These are phyloP conservation scores for Numida meleagris DNA, from an alignment of 2,113 vertebrate genomes.

Conservation along the genomic window DNA sequence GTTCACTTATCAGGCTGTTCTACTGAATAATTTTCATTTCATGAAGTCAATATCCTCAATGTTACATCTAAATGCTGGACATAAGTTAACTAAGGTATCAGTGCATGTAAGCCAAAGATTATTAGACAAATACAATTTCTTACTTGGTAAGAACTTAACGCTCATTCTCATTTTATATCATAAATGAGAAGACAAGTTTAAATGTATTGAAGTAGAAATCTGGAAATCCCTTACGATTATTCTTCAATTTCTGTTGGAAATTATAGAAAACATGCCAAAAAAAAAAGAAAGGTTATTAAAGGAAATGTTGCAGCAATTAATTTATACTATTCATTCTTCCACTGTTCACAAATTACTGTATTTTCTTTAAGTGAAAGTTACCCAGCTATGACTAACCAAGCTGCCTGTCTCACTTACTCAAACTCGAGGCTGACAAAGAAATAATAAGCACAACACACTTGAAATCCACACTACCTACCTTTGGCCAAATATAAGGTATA, in stretches of 20 bases:
- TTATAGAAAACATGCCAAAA: not conserved
- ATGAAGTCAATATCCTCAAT: not conserved
- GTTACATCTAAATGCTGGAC: not conserved
- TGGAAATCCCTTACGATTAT: not conserved
- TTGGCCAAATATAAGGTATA: not conserved
- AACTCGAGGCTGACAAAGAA: not conserved
- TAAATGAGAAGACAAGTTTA: not conserved
- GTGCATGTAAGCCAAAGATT: not conserved
- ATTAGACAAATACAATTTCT: not conserved
- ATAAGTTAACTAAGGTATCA: not conserved
- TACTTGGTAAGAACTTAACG: not conserved
- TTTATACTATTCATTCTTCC: not conserved
- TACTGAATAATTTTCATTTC: not conserved
- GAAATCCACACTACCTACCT: not conserved
- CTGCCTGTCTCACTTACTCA: not conserved
- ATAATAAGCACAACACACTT: not conserved
- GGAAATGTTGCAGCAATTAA: not conserved
- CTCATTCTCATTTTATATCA: not conserved
- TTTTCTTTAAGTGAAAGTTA: not conserved
- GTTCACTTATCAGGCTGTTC: slow-evolving; percentile 20
- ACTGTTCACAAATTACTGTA: not conserved
- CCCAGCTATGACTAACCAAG: not conserved
- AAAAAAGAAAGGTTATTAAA: not conserved
- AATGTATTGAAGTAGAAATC: not conserved
- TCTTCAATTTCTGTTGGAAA: not conserved